Percentiles rank a stretch among this genome's conserved stretches.
Conservation (phyloP, 2,888 invertebrate species). For the Torymus auratus region DNA sequence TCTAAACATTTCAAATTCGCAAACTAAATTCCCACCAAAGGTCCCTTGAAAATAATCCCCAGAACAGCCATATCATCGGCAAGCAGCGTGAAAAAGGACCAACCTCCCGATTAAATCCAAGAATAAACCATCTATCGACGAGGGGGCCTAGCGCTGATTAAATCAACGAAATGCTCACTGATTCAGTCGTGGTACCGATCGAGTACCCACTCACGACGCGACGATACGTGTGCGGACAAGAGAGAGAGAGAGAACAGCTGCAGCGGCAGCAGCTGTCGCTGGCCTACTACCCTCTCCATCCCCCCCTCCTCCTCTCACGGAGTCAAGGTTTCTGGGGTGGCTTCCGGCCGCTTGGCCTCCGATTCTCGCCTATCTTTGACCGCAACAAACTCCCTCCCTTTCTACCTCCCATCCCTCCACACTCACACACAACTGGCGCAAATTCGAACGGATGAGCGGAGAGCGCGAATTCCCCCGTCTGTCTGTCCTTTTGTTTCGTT, state of each 20-base stretch:
- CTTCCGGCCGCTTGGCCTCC: constrained; percentile 12
- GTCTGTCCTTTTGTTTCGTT: too few relatives aligned
- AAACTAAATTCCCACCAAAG: too few relatives aligned
- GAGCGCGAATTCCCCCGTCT: too few relatives aligned
- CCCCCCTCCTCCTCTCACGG: background rate
- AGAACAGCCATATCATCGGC: too few relatives aligned
- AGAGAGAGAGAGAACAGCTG: too few relatives aligned
- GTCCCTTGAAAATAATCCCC: too few relatives aligned
- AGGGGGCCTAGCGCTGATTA: background rate
- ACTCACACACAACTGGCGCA: too few relatives aligned
- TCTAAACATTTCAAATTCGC: too few relatives aligned
- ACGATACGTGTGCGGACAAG: background rate
- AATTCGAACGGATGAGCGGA: constrained; percentile 31
- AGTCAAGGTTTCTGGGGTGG: constrained; percentile 30
- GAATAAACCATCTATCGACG: background rate
- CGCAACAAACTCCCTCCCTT: constrained; percentile 27
- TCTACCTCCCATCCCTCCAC: too few relatives aligned
- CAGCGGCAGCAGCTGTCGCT: constrained; percentile 32
- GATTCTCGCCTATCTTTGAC: constrained; percentile 27
- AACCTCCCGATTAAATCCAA: too few relatives aligned
- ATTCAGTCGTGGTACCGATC: background rate
- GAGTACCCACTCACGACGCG: constrained; percentile 5
- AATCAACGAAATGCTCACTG: background rate
- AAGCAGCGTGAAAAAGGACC: too few relatives aligned
- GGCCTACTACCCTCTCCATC: constrained; percentile 1